Evolutionary conservation across 2,797 vertebrate species (phyloP), one percentile per base, ranked within the genome.

Genomic region (Austrolebias charrua): DNA sequence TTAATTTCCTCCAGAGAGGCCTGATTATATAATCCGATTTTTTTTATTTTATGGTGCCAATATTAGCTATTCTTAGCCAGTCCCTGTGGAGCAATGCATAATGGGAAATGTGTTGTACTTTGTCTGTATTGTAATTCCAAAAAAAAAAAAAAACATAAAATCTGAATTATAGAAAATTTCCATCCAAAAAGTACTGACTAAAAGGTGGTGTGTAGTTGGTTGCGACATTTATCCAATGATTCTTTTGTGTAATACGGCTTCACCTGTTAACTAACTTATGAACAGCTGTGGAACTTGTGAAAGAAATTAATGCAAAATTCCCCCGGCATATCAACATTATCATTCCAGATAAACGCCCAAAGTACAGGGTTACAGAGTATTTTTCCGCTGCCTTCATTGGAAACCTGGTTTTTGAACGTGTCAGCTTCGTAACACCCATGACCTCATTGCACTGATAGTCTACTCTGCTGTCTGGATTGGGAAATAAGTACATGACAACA

Each of bases 401-500:
- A 69, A 60, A 46, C 55, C 16, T 60, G 8, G 9, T 46, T 63
- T 24, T 24, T 63, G 47, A 20, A 28, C 38, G 42, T 38, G 29
- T 69, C 52, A 31, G 51, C 42, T 69, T 55, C 73, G 59, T 58
- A 62, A 75, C 35, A 18, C 31, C 44, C 13, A 31, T 67, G 48
- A 74, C 28, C 43, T 33, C 52, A 50, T 44, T 13, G 14, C 12
- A 67, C 35, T 38, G 50, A 60, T 59, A 57, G 28, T 68, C 66
- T 28, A 76, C 58, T 55, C 43, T 52, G 38, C 38, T 69, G 49
- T 59, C 52, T 16, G 42, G 20, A 45, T 71, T 63, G 67, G 50
- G 55, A 75, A 82, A 78, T 63, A 44, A 63, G 56, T 49, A 44
- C 40, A 5, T 19, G 28, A 46, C 19, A 61, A 28, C 71, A 48